Conservation (phyloP, 2,797 vertebrate species). For the Labroides dimidiatus region DNA sequence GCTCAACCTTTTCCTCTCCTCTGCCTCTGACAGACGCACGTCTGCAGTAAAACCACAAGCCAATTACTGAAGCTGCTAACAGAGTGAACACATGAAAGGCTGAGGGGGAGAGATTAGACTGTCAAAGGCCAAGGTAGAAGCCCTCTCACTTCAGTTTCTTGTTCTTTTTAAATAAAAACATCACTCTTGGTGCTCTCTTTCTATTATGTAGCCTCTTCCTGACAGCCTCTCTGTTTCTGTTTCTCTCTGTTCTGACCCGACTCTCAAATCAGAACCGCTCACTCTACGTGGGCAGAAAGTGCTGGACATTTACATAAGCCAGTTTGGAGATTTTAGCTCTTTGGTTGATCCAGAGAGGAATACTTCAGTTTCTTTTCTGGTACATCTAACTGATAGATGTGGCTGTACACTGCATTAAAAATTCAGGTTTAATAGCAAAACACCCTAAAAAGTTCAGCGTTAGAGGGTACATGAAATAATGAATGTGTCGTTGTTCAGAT, state of each 20-base stretch:
- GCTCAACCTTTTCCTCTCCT: conserved; percentile 25
- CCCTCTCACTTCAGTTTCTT: conserved; percentile 35
- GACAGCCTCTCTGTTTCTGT: conserved; percentile 5
- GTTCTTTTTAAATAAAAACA: conserved; percentile 41
- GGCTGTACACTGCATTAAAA: neutral
- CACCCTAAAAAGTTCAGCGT: too few relatives aligned
- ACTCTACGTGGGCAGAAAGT: conserved; percentile 4
- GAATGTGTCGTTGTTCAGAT: too few relatives aligned
- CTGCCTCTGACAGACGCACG: conserved; percentile 34
- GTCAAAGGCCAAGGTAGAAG: conserved; percentile 13
- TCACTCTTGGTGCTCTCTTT: conserved; percentile 28
- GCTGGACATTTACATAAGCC: conserved; percentile 32
- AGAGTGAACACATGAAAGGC: conserved; percentile 30
- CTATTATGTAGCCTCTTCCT: conserved; percentile 5
- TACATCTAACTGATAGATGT: neutral
- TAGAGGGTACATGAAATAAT: too few relatives aligned
- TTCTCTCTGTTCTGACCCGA: neutral
- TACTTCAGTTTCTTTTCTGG: neutral
- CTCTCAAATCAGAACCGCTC: conserved; percentile 3
- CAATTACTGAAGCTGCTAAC: conserved; percentile 38
- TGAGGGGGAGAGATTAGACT: conserved; percentile 33
- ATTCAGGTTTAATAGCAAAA: too few relatives aligned
- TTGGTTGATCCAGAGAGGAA: neutral
- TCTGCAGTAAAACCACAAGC: conserved; percentile 38
- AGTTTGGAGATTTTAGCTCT: conserved; percentile 3